Percentiles rank a stretch among this genome's conserved stretches.
Conservation (phyloP, 2,113 vertebrate species). For the Ptilonorhynchus violaceus region DNA sequence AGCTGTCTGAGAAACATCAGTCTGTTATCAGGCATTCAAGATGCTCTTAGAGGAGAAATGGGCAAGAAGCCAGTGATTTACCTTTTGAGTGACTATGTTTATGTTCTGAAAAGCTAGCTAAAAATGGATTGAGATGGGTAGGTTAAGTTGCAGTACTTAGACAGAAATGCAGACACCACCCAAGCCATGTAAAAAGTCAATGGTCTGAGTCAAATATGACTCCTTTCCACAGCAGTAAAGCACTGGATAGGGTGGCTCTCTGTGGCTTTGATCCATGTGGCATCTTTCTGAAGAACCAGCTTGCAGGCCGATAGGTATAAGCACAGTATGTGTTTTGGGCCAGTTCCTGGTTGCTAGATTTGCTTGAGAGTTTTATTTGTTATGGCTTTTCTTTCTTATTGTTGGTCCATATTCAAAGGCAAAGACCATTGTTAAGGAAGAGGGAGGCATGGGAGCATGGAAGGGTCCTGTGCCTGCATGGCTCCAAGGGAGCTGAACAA, state of each 20-base stretch:
- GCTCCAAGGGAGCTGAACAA: background rate
- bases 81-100: background rate
- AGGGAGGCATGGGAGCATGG: background rate
- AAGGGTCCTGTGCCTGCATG: background rate
- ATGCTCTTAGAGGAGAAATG: background rate
- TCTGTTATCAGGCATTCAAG: background rate
- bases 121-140: background rate
- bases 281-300: background rate
- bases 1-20: background rate
- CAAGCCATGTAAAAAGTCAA: background rate
- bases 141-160: background rate
- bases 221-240: background rate
- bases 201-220: background rate
- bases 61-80: background rate
- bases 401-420: background rate
- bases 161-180: background rate
- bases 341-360: background rate
- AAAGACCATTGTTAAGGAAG: background rate
- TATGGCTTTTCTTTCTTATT: background rate
- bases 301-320: background rate
- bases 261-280: background rate
- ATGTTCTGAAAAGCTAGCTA: background rate
- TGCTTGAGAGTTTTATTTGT: background rate
- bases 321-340: background rate
- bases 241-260: background rate